A percentile compares a stretch with the other conserved stretches of the same genome.
phyloP scores from a whole-genome alignment of 2,888 invertebrate genomes.

The Drosophila testacea region DNA sequence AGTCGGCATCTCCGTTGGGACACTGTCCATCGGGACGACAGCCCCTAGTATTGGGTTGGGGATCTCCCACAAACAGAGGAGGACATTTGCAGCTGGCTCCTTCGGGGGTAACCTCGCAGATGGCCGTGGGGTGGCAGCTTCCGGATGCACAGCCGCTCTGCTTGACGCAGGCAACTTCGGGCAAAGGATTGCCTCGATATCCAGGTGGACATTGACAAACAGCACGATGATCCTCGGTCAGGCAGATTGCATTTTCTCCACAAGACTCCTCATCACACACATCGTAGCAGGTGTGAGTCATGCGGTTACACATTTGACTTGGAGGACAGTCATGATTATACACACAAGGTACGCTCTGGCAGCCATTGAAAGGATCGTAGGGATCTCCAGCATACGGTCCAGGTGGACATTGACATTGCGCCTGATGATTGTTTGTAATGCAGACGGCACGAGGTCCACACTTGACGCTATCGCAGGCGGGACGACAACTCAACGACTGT shows the following conservation, averaged over 20 bases:
- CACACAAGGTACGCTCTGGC: constrained; percentile 93
- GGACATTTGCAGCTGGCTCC: constrained; percentile 93
- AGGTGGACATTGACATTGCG: constrained; percentile 95
- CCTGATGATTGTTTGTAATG: constrained; percentile 94
- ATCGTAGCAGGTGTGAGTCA: constrained; percentile 92
- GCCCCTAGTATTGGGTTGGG: constrained; percentile 88
- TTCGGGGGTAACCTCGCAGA: constrained; percentile 89
- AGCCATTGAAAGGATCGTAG: constrained; percentile 90
- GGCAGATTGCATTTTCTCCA: constrained; percentile 94
- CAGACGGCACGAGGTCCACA: constrained; percentile 96
- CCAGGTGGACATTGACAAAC: constrained; percentile 95
- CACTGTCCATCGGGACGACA: constrained; percentile 93
- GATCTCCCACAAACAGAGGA: constrained; percentile 90
- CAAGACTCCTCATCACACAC: constrained; percentile 93
- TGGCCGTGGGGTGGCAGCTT: constrained; percentile 92
- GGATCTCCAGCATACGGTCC: constrained; percentile 95
- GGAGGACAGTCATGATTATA: constrained; percentile 94
- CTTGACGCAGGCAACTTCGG: constrained; percentile 92
- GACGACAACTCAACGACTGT: constrained; percentile 89
- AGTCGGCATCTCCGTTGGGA: constrained; percentile 90
- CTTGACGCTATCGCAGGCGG: constrained; percentile 91
- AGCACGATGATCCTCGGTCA: constrained; percentile 93
- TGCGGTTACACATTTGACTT: constrained; percentile 92
- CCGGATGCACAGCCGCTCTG: constrained; percentile 91
- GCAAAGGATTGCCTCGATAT: constrained; percentile 91